phyloP scores from a whole-genome alignment of 2,113 vertebrate species.

The Rattus norvegicus region DNA sequence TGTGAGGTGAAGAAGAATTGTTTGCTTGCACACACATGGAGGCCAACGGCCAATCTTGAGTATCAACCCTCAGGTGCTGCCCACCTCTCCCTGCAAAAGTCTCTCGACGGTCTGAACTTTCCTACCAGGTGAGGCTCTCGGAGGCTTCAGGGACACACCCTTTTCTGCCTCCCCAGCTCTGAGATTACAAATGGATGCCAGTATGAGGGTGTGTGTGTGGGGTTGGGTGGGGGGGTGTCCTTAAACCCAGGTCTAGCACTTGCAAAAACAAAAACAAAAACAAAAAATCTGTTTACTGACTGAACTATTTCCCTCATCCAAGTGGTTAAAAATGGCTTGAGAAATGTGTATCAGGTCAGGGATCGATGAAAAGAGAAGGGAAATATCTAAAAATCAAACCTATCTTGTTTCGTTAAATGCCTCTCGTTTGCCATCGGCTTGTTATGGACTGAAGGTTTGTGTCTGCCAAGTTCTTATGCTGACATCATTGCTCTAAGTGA shows the following conservation, averaged over 20 bases:
- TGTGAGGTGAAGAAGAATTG: background rate
- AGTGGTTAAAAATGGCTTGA: slow-evolving; percentile 4
- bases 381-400: slow-evolving; percentile 29
- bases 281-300: background rate
- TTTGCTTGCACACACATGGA: background rate
- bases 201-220: background rate
- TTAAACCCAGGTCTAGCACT: background rate
- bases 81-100: background rate
- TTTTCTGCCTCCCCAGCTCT: background rate
- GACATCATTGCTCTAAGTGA: background rate
- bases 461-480: background rate
- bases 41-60: background rate
- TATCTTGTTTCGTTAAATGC: slow-evolving; percentile 22
- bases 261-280: no score
- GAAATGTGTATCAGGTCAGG: background rate
- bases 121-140: background rate
- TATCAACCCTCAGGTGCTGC: background rate
- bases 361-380: background rate
- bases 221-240: no score
- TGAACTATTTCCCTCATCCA: background rate
- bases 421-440: background rate
- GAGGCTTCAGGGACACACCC: background rate
- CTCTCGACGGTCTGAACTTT: no score
- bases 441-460: background rate
- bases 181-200: background rate